Conservation (phyloP, 2,888 invertebrate genomes). For the Ophion ellenae region DNA sequence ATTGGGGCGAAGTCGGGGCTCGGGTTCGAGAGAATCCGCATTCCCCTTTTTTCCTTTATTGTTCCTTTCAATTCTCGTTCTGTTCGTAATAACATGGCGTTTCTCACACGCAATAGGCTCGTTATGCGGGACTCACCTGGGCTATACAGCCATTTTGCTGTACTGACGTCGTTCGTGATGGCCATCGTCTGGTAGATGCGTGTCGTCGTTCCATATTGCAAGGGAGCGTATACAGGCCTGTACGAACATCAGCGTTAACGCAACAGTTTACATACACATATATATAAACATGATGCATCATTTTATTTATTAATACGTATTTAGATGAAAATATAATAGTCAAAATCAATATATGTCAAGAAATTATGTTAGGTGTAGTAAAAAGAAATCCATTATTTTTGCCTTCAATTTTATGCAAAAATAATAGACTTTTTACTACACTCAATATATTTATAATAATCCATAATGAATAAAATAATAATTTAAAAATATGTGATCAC, state of each 20-base stretch:
- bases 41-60: neutral
- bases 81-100: conserved; percentile 34
- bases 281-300: no score
- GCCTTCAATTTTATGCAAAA: no score
- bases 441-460: no score
- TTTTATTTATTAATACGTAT: no score
- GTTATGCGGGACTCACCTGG: conserved; percentile 58
- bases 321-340: no score
- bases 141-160: neutral
- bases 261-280: no score
- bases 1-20: conserved; percentile 14
- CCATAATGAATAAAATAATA: no score
- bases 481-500: no score
- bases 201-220: conserved; percentile 58
- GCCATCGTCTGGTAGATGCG: conserved; percentile 44
- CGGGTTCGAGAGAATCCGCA: conserved; percentile 21
- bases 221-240: neutral
- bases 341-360: no score
- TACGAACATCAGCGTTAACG: conserved; percentile 17
- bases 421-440: no score
- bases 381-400: no score
- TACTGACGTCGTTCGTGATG: neutral
- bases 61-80: conserved; percentile 21
- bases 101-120: conserved; percentile 61
- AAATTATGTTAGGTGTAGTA: no score